These are phyloP conservation scores for Hetaerina americana DNA, from an alignment of 1,140 invertebrate species.

Conservation along the genomic window DNA sequence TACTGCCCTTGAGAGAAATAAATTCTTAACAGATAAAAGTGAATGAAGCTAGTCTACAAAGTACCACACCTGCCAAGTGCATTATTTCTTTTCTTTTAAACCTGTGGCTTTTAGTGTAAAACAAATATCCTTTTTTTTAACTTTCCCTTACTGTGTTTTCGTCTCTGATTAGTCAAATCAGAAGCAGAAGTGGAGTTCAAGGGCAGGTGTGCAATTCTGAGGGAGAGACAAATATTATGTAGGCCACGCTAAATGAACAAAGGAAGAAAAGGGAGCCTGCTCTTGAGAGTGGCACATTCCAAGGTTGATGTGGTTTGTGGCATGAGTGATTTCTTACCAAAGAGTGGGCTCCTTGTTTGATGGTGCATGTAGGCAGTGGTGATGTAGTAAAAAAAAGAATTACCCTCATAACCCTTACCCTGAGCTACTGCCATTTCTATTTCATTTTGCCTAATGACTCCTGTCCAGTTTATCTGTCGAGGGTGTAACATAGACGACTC, in stretches of 20 bases:
- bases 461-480: not conserved
- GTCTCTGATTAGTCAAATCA: no score
- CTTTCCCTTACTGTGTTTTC: no score
- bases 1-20: not conserved
- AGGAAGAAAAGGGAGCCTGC: no score
- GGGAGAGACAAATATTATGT: no score
- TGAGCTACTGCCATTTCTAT: not conserved
- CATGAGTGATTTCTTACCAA: not conserved
- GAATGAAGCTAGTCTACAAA: not conserved
- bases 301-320: not conserved
- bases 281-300: not conserved
- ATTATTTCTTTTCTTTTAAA: not conserved
- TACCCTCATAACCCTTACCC: not conserved
- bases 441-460: not conserved
- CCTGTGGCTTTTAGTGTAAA: not conserved
- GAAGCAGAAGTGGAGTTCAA: not conserved
- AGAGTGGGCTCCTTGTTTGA: not conserved
- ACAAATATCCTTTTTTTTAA: not conserved
- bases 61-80: not conserved
- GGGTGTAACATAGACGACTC: not conserved
- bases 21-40: not conserved
- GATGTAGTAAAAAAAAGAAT: not conserved
- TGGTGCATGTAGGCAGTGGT: not conserved
- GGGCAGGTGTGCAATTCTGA: not conserved
- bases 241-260: no score